phyloP scores from a whole-genome alignment of 2,888 invertebrate genomes.

The Spicauda simplicius region DNA sequence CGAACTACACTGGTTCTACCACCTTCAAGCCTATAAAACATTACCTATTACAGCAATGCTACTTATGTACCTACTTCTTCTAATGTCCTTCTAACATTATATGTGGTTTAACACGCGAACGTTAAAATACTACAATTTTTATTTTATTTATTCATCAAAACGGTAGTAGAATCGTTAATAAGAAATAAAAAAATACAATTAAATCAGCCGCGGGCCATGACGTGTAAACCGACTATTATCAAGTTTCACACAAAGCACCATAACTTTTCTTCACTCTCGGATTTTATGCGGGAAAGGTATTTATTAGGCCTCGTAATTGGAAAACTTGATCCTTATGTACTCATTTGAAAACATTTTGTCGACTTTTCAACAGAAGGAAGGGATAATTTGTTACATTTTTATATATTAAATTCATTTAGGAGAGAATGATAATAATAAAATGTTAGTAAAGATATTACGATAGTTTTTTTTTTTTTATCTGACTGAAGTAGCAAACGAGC shows the following conservation, averaged over 20 bases:
- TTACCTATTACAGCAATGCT: too few species aligned
- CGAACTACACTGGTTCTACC: too few species aligned
- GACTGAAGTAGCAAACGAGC: too few species aligned
- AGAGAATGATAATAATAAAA: too few species aligned
- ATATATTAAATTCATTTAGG: too few species aligned
- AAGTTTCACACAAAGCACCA: conserved; percentile 6
- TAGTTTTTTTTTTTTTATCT: too few species aligned
- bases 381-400: not conserved
- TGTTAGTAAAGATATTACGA: too few species aligned
- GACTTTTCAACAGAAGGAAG: not conserved
- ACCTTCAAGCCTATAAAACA: too few species aligned
- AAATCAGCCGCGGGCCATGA: not conserved
- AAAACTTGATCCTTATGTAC: conserved; percentile 7
- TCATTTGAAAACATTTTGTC: conserved; percentile 3
- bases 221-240: conserved; percentile 10
- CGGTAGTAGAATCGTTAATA: not conserved
- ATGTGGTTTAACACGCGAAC: too few species aligned
- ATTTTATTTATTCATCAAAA: not conserved
- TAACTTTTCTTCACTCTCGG: conserved; percentile 10
- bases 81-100: too few species aligned
- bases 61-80: too few species aligned
- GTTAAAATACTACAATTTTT: too few species aligned
- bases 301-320: conserved; percentile 20
- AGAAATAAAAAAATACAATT: conserved; percentile 2
- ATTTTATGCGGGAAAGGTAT: conserved; percentile 12